Evolutionary conservation across 2,113 vertebrate genomes (phyloP).

Genomic region (Telmatochromis brachygnathus): DNA sequence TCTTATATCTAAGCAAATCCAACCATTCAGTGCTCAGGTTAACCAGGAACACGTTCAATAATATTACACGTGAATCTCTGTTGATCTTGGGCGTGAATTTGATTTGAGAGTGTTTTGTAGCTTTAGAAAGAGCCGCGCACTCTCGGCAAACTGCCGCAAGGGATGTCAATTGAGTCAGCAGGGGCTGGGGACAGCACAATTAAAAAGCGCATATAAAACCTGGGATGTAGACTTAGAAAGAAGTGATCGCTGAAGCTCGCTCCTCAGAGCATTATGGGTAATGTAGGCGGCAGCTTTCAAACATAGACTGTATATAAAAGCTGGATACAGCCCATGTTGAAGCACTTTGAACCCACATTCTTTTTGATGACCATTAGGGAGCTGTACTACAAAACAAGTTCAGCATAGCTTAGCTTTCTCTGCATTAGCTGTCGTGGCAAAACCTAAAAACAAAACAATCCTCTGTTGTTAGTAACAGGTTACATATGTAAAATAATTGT

Average conservation of each 20-base stretch:
- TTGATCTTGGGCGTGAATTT: background rate
- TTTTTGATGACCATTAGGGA: background rate
- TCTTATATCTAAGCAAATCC: background rate
- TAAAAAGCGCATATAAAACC: background rate
- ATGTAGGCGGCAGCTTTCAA: background rate
- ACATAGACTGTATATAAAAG: background rate
- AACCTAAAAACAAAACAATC: background rate
- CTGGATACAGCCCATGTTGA: background rate
- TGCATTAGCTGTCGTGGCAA: background rate
- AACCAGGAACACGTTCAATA: background rate
- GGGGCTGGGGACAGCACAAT: background rate
- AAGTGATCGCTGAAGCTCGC: background rate
- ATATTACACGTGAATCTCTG: background rate
- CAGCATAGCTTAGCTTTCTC: background rate
- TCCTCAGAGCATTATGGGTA: background rate
- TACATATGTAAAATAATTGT: background rate
- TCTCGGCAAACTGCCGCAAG: background rate
- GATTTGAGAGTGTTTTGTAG: background rate
- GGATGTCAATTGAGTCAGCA: background rate
- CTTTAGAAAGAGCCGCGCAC: background rate
- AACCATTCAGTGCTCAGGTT: background rate
- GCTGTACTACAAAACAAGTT: fast-evolving
- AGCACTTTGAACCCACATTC: background rate
- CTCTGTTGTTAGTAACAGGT: background rate
- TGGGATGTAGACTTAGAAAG: background rate